phyloP scores from a whole-genome alignment of 2,888 invertebrate species.

The Hipparchia sbordonii region DNA sequence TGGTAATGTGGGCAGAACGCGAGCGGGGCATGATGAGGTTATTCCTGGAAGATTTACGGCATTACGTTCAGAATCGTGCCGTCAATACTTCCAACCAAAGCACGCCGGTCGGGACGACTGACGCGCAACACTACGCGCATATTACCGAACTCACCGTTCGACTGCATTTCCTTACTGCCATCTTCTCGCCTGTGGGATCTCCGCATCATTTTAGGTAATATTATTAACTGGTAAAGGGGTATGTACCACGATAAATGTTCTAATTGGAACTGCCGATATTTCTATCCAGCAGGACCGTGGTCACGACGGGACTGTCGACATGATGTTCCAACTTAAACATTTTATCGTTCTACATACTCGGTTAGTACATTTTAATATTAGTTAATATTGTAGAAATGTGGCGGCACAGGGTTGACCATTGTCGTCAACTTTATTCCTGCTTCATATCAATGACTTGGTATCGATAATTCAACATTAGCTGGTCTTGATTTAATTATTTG shows the following conservation, averaged over 20 bases:
- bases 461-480: neutral
- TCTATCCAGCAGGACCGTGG: too few species aligned
- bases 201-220: slow-evolving; percentile 91
- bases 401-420: neutral
- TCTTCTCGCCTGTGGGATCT: slow-evolving; percentile 95
- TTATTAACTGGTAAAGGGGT: neutral
- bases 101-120: slow-evolving; percentile 40
- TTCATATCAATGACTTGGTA: neutral
- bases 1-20: slow-evolving; percentile 96
- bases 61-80: slow-evolving; percentile 74
- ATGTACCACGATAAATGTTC: too few species aligned
- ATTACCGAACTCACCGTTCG: slow-evolving; percentile 96
- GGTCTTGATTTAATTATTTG: too few species aligned
- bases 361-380: too few species aligned
- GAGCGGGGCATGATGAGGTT: slow-evolving; percentile 96
- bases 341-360: too few species aligned
- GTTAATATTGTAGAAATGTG: neutral
- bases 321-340: too few species aligned
- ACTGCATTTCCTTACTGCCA: slow-evolving; percentile 94
- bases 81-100: neutral
- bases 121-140: slow-evolving; percentile 82
- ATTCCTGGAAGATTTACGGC: slow-evolving; percentile 93
- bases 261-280: too few species aligned
- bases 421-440: slow-evolving; percentile 3
- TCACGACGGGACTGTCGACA: too few species aligned